A percentile compares a stretch with the other conserved stretches of the same genome.
Evolutionary conservation across 2,113 vertebrate genomes (phyloP).

Genomic region (Lagopus muta): DNA sequence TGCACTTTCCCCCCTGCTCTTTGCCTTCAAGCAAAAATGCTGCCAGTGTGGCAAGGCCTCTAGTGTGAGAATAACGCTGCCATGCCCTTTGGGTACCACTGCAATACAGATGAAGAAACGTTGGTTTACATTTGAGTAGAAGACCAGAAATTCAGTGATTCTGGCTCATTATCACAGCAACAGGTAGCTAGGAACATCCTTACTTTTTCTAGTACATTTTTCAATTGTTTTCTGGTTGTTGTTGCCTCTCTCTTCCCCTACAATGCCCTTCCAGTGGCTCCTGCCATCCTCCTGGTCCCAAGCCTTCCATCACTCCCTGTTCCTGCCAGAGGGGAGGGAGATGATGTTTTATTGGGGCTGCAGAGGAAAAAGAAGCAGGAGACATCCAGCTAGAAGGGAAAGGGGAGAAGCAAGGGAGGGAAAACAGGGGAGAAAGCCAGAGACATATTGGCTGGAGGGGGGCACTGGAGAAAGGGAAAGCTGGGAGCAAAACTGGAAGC

Average conservation of each 20-base stretch:
- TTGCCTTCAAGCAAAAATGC: neutral
- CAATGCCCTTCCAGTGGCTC: neutral
- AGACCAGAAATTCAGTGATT: conserved; percentile 38
- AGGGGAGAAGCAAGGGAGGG: neutral
- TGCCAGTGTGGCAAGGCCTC: accelerated
- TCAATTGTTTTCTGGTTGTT: neutral
- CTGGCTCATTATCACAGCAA: neutral
- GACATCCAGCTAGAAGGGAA: neutral
- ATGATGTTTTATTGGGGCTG: neutral
- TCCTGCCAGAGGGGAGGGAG: neutral
- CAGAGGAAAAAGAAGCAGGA: neutral
- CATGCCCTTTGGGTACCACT: neutral
- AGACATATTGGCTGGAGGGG: neutral
- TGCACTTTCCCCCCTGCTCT: neutral
- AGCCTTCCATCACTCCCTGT: too few species aligned
- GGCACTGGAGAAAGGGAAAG: neutral
- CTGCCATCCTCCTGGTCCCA: too few species aligned
- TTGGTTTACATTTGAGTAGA: conserved; percentile 56
- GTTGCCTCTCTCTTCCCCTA: neutral
- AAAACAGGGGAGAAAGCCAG: neutral
- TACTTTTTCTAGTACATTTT: conserved; percentile 1
- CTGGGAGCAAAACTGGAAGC: neutral
- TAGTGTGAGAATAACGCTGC: neutral
- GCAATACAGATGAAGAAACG: conserved; percentile 24
- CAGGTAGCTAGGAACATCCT: conserved; percentile 34